These are phyloP conservation scores for Aphelocoma coerulescens DNA, from an alignment of 2,113 vertebrate genomes.

Conservation along the genomic window DNA sequence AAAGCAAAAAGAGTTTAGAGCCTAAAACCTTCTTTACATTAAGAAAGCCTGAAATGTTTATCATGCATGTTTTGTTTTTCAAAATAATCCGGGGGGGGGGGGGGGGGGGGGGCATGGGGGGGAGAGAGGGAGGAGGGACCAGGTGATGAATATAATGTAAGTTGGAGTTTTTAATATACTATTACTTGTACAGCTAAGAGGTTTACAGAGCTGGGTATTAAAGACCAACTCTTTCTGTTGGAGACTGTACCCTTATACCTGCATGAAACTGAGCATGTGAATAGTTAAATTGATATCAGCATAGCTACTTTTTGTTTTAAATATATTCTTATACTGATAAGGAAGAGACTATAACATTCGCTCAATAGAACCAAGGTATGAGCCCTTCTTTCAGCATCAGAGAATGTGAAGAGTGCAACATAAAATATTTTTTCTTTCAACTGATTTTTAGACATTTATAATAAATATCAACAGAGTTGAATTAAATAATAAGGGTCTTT, in stretches of 20 bases:
- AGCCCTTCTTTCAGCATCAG: neutral
- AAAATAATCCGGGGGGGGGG: neutral
- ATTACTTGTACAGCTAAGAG: neutral
- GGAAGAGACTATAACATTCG: neutral
- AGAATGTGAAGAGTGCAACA: neutral
- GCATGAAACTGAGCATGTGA: neutral
- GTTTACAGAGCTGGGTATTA: neutral
- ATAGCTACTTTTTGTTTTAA: neutral
- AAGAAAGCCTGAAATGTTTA: neutral
- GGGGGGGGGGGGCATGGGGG: rapidly evolving
- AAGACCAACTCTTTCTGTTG: neutral
- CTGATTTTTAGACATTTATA: neutral
- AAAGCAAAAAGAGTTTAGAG: neutral
- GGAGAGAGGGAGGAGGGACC: neutral
- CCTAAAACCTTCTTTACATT: neutral
- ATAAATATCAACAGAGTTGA: neutral
- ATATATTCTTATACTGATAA: neutral
- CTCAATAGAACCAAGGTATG: neutral
- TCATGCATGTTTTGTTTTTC: neutral
- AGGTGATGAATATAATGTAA: neutral
- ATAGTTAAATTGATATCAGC: neutral
- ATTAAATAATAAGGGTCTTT: neutral
- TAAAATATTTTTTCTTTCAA: neutral
- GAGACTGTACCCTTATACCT: neutral
- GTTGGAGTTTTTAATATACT: neutral